phyloP scores from a whole-genome alignment of 1,140 invertebrate species.

The Eueides isabella region DNA sequence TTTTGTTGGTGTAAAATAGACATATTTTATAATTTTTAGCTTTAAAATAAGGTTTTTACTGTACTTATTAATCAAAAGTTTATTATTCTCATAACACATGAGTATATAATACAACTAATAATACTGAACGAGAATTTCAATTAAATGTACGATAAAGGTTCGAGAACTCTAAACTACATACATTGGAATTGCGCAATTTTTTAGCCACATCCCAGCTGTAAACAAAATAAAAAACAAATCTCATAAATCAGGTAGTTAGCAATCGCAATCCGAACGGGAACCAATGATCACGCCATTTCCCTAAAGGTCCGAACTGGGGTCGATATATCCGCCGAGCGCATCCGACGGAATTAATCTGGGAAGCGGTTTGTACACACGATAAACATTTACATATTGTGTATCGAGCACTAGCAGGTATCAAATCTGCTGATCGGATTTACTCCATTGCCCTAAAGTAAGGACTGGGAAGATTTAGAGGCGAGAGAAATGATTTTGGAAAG shows the following conservation, averaged over 20 bases:
- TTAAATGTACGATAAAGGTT: not conserved
- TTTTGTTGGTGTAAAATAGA: not conserved
- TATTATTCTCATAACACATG: not conserved
- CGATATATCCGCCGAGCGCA: slow-evolving; percentile 60
- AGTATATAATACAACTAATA: not conserved
- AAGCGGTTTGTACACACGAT: slow-evolving; percentile 55
- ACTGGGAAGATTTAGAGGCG: slow-evolving; percentile 26
- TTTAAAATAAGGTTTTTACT: not conserved
- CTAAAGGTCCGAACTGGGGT: slow-evolving; percentile 65
- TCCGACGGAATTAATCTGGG: slow-evolving; percentile 76
- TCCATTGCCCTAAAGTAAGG: slow-evolving; percentile 34
- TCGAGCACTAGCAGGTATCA: slow-evolving; percentile 44
- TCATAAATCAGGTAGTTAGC: slow-evolving; percentile 45
- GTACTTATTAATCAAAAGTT: not conserved
- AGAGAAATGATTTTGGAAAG: slow-evolving; percentile 15
- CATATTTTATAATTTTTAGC: not conserved
- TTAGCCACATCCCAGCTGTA: not conserved
- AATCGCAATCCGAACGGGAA: slow-evolving; percentile 50
- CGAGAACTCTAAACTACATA: not conserved
- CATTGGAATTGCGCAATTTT: slow-evolving; percentile 18
- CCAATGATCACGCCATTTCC: slow-evolving; percentile 61
- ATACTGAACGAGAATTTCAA: not conserved
- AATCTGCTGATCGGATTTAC: slow-evolving; percentile 46
- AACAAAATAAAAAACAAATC: slow-evolving; percentile 32
- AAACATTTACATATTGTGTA: slow-evolving; percentile 63